These are phyloP conservation scores for Gallinago jamesoni DNA, from an alignment of 2,113 vertebrate species.

Conservation along the genomic window DNA sequence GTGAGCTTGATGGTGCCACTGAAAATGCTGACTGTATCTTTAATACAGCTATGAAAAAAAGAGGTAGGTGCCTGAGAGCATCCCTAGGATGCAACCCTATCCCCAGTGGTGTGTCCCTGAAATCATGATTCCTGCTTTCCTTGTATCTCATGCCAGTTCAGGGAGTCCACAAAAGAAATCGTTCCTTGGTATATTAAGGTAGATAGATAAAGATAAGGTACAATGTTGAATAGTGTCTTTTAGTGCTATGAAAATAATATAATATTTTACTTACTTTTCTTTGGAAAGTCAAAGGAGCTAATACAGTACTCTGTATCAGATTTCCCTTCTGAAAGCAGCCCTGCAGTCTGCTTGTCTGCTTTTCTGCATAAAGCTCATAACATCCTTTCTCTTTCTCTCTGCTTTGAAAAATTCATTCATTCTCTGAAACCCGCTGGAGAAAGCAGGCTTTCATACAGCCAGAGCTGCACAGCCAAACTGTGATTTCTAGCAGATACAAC, in stretches of 20 bases:
- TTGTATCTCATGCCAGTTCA: background rate
- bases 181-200: background rate
- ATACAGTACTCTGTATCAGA: background rate
- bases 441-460: background rate
- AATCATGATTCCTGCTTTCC: rapidly evolving
- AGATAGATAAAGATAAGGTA: background rate
- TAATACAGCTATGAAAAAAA: background rate
- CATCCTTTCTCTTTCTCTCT: background rate
- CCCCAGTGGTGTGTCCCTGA: background rate
- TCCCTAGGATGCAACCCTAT: background rate
- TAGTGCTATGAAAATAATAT: background rate
- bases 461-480: background rate
- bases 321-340: background rate
- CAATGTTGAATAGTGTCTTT: background rate
- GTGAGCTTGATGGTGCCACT: background rate
- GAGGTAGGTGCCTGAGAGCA: background rate
- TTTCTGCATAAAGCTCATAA: background rate
- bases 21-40: background rate
- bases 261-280: background rate
- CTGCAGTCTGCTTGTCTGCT: background rate
- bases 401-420: background rate
- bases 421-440: background rate
- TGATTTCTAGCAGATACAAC: background rate
- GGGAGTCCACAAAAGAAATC: background rate
- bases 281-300: background rate